Conservation (phyloP, 2,888 invertebrate species). For the Anaspis maculata region DNA sequence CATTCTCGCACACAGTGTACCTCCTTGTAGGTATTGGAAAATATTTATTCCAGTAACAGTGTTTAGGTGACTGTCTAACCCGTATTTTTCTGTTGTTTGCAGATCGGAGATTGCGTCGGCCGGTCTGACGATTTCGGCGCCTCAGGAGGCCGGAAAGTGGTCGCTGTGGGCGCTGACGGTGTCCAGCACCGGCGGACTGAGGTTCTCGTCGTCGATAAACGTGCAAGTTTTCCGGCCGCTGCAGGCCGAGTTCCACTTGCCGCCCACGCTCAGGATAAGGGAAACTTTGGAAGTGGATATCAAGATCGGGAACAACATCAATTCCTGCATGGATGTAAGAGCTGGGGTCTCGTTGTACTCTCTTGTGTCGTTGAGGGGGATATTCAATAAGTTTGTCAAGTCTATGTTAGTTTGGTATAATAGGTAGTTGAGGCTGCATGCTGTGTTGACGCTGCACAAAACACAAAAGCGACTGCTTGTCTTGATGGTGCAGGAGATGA, state of each 20-base stretch:
- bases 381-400: not conserved
- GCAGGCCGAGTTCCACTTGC: slow-evolving; percentile 53
- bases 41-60: no score
- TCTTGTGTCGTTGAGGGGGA: not conserved
- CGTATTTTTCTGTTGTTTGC: slow-evolving; percentile 18
- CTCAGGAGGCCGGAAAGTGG: slow-evolving; percentile 57
- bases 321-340: slow-evolving; percentile 62
- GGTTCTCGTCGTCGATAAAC: slow-evolving; percentile 52
- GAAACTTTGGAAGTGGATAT: slow-evolving; percentile 61
- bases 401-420: no score
- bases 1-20: no score
- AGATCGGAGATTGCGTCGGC: slow-evolving; percentile 52
- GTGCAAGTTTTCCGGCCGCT: slow-evolving; percentile 55
- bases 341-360: slow-evolving; percentile 25
- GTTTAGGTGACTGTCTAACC: no score
- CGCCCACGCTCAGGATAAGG: slow-evolving; percentile 52
- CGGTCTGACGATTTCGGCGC: slow-evolving; percentile 51
- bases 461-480: no score
- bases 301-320: slow-evolving; percentile 59
- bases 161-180: slow-evolving; percentile 55
- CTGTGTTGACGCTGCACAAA: no score
- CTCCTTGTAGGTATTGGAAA: no score
- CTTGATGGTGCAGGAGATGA: no score
- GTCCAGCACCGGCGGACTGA: slow-evolving; percentile 43
- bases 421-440: no score